Percentiles rank a stretch among this genome's conserved stretches.
Conservation (phyloP, 1,140 invertebrate species). For the Acromyrmex charruanus region DNA sequence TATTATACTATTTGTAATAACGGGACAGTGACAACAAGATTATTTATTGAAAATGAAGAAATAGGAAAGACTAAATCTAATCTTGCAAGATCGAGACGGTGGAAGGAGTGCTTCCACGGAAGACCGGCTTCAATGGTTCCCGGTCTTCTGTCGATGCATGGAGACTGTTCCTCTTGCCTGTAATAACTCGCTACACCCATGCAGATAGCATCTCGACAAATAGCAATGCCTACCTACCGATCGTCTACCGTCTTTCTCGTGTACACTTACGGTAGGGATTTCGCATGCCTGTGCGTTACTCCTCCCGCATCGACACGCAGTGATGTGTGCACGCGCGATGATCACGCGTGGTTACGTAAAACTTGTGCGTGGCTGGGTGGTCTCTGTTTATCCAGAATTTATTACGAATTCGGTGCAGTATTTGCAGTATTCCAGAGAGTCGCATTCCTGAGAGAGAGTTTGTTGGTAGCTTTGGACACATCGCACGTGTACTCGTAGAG, state of each 20-base stretch:
- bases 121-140: slow-evolving; percentile 56
- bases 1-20: neutral
- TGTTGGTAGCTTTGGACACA: neutral
- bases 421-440: neutral
- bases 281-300: slow-evolving; percentile 62
- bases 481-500: neutral
- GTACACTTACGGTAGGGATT: slow-evolving; percentile 52
- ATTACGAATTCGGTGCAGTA: slow-evolving; percentile 36
- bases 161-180: slow-evolving; percentile 62
- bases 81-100: slow-evolving; percentile 10
- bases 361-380: slow-evolving; percentile 38
- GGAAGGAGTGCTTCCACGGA: slow-evolving; percentile 25
- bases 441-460: slow-evolving; percentile 23
- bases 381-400: slow-evolving; percentile 43
- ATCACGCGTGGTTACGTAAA: slow-evolving; percentile 50
- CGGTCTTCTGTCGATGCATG: slow-evolving; percentile 63
- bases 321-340: slow-evolving; percentile 21
- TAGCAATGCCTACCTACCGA: slow-evolving; percentile 77
- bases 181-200: slow-evolving; percentile 78
- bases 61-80: neutral
- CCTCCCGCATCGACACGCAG: slow-evolving; percentile 63
- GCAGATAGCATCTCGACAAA: slow-evolving; percentile 79
- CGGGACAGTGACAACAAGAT: neutral
- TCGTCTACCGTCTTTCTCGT: slow-evolving; percentile 66
- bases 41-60: slow-evolving; percentile 41